Evolutionary conservation across 2,888 invertebrate genomes (phyloP).

Genomic region (Lomographa bimaculata): DNA sequence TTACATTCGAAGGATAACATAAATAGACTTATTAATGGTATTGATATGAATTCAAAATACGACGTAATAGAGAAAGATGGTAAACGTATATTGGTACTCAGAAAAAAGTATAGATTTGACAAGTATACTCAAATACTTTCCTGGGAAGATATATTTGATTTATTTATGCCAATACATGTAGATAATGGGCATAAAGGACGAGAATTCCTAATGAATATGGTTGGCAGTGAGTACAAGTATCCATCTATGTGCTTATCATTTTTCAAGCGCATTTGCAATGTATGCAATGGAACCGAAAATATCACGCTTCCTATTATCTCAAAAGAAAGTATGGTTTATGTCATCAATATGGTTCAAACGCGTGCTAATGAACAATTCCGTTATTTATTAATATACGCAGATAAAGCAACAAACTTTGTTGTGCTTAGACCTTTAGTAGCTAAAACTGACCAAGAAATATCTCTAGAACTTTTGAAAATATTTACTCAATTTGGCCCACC

Average conservation of each 20-base stretch:
- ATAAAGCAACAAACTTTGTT: slow-evolving; percentile 19
- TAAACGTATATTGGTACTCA: not conserved
- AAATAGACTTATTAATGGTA: not conserved
- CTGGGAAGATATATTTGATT: too few relatives aligned
- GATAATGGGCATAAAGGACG: slow-evolving; percentile 1
- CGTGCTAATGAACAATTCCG: not conserved
- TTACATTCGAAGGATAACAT: not conserved
- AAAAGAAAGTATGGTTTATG: slow-evolving; percentile 10
- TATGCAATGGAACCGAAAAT: slow-evolving; percentile 8
- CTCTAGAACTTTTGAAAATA: slow-evolving; percentile 23
- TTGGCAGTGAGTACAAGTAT: not conserved
- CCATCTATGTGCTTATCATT: slow-evolving; percentile 5
- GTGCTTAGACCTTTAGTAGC: slow-evolving; percentile 19
- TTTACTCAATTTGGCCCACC: slow-evolving; percentile 23
- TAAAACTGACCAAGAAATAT: slow-evolving; percentile 18
- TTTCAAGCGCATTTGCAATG: slow-evolving; percentile 13
- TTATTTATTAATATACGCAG: slow-evolving; percentile 22
- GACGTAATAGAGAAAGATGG: not conserved
- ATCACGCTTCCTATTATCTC: not conserved
- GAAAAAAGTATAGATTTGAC: not conserved
- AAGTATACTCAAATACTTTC: not conserved
- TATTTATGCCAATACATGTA: too few relatives aligned
- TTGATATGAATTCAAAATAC: not conserved
- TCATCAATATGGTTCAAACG: slow-evolving; percentile 15
- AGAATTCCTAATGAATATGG: not conserved